These are phyloP conservation scores for Botia kubotai DNA, from an alignment of 2,797 vertebrate genomes.

Conservation along the genomic window DNA sequence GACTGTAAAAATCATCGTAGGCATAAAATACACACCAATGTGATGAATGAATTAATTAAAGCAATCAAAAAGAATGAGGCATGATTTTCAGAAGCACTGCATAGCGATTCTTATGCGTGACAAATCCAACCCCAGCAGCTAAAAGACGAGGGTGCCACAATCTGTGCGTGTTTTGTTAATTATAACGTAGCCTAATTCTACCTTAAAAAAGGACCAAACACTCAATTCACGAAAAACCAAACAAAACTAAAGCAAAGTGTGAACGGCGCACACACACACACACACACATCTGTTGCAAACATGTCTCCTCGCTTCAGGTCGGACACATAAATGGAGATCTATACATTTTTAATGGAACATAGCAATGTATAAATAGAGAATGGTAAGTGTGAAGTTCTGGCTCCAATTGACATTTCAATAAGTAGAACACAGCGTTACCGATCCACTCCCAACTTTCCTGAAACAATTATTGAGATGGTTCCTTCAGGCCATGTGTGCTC, in stretches of 20 bases:
- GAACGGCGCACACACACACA: background rate
- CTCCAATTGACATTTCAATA: constrained; percentile 99
- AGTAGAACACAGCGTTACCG: constrained; percentile 99
- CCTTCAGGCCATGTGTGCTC: constrained; percentile 99
- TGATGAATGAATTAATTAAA: background rate
- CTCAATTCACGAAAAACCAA: background rate
- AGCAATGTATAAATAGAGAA: constrained; percentile 71
- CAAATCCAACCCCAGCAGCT: background rate
- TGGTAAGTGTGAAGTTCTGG: constrained; percentile 81
- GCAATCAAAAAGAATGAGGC: constrained; percentile 1
- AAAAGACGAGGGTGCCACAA: background rate
- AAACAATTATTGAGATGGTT: constrained; percentile 99
- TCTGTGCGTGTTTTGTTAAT: background rate
- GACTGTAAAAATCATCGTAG: background rate
- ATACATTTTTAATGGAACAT: constrained; percentile 63
- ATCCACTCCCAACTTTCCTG: constrained; percentile 99
- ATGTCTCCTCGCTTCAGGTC: constrained; percentile 27
- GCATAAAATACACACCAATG: background rate
- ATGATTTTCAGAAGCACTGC: background rate
- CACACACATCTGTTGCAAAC: constrained; percentile 33
- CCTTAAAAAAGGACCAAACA: too few species aligned
- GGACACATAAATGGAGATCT: constrained; percentile 40
- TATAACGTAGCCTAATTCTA: too few species aligned
- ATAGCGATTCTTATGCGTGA: background rate
- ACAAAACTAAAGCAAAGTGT: background rate